Conservation (phyloP, 30 jellyfish, hydroid and myxozoan genomes). For the Aurelia aurita region DNA sequence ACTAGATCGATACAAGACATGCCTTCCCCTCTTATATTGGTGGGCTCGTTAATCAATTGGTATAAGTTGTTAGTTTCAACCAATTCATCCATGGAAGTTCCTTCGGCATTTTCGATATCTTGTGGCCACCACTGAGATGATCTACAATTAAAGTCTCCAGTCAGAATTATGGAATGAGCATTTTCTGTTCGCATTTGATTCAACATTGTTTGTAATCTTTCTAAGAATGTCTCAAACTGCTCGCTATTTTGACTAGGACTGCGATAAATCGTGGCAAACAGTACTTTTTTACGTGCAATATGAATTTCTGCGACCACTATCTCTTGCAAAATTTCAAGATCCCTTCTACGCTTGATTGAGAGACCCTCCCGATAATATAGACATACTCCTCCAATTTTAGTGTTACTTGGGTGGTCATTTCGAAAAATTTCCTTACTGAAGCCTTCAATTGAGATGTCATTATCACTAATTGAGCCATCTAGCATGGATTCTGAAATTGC, state of each 20-base stretch:
- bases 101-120: conserved; percentile 50
- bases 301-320: conserved; percentile 1
- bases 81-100: conserved; percentile 53
- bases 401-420: too few species aligned
- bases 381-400: too few species aligned
- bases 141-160: too few species aligned
- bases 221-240: not conserved
- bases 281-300: conserved; percentile 7
- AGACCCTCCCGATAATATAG: conserved; percentile 25
- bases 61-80: too few species aligned
- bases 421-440: too few species aligned
- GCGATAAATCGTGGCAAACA: not conserved
- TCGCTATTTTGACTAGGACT: conserved; percentile 5
- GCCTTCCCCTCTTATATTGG: too few species aligned
- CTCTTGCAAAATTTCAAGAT: conserved; percentile 23
- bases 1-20: too few species aligned
- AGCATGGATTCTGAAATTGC: too few species aligned
- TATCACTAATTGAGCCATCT: too few species aligned
- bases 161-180: conserved; percentile 14
- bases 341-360: conserved; percentile 4
- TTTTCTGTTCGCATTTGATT: not conserved
- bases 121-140: conserved; percentile 61
- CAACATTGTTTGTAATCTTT: not conserved
- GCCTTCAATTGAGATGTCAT: conserved; percentile 8
- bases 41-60: too few species aligned